Evolutionary conservation across 2,797 vertebrate species (phyloP).

Genomic region (Sebastes oblongus): DNA sequence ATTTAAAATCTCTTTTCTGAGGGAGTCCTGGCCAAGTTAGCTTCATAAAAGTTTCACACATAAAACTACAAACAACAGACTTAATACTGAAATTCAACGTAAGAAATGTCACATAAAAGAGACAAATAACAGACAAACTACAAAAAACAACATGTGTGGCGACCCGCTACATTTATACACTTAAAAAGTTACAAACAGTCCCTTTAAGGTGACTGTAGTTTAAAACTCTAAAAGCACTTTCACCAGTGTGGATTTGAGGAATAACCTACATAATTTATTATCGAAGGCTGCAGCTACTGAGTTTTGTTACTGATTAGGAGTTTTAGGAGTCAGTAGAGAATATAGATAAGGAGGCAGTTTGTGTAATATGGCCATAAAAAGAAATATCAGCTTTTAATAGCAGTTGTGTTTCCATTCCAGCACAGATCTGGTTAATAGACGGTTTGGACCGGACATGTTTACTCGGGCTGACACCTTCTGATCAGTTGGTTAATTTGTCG

Average conservation of each 20-base stretch:
- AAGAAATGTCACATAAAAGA: neutral
- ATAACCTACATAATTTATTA: too few relatives aligned
- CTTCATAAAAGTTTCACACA: neutral
- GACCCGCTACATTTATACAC: too few relatives aligned
- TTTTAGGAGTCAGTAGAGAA: too few relatives aligned
- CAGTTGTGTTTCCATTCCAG: conserved; percentile 25
- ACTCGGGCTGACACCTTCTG: neutral
- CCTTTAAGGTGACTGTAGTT: too few relatives aligned
- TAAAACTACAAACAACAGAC: neutral
- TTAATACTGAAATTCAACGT: neutral
- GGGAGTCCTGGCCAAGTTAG: neutral
- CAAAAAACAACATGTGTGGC: too few relatives aligned
- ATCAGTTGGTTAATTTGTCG: fast-evolving
- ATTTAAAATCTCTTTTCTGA: neutral
- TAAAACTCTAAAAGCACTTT: too few relatives aligned
- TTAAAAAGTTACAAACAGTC: too few relatives aligned
- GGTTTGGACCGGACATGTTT: conserved; percentile 3
- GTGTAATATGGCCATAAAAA: too few relatives aligned
- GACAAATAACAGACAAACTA: neutral
- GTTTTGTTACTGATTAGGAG: too few relatives aligned
- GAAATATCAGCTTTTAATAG: conserved; percentile 20
- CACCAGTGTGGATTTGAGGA: too few relatives aligned
- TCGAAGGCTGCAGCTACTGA: too few relatives aligned
- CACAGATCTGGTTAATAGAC: conserved; percentile 3
- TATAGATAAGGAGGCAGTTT: too few relatives aligned